These are phyloP conservation scores for Hemibagrus wyckioides DNA, from an alignment of 2,113 vertebrate species.

Conservation along the genomic window DNA sequence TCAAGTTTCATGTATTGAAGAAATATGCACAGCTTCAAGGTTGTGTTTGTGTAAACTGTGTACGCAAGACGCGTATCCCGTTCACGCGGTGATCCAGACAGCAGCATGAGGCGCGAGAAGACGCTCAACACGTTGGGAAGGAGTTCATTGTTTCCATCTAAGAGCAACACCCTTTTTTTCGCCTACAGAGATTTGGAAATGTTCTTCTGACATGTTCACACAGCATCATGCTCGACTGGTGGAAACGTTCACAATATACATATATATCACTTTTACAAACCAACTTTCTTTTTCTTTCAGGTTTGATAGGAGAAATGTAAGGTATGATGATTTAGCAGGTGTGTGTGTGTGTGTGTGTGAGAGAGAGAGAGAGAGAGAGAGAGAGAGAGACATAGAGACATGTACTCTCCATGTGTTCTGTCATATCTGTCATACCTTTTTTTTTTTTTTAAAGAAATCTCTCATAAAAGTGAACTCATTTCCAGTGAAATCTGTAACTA, in stretches of 20 bases:
- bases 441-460: background rate
- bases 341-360: background rate
- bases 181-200: background rate
- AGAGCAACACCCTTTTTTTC: slow-evolving; percentile 15
- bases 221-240: background rate
- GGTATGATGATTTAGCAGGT: background rate
- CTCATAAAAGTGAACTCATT: background rate
- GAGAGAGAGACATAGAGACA: no score
- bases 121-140: slow-evolving; percentile 13
- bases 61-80: no score
- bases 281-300: background rate
- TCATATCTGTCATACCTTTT: background rate
- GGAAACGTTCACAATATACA: background rate
- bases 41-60: background rate
- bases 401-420: background rate
- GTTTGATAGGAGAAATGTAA: background rate
- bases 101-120: background rate
- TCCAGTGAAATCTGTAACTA: background rate
- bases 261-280: background rate
- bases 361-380: no score
- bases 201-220: no score
- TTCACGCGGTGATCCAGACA: background rate
- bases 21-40: no score
- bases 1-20: no score
- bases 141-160: background rate